A percentile compares a stretch with the other conserved stretches of the same genome.
Conservation (phyloP, 2,113 vertebrate species). For the Hipposideros armiger region DNA sequence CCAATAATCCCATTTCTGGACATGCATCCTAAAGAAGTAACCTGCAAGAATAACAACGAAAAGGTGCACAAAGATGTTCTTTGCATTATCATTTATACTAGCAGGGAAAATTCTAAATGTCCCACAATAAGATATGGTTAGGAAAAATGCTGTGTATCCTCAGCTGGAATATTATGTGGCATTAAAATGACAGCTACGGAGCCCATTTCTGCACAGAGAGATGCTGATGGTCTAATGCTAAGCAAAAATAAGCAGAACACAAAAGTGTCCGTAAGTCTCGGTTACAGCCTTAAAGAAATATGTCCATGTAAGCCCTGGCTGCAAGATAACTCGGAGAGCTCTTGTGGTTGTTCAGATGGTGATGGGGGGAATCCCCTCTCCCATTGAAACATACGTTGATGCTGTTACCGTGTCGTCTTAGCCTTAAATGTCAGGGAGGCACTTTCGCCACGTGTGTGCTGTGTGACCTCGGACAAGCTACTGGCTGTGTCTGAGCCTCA, state of each 20-base stretch:
- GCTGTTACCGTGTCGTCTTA: rapidly evolving
- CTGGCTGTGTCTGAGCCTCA: not conserved
- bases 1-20: not conserved
- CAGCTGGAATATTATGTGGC: rapidly evolving
- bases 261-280: not conserved
- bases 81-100: not conserved
- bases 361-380: too few relatives aligned
- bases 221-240: not conserved
- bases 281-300: not conserved
- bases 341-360: not conserved
- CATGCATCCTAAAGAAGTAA: not conserved
- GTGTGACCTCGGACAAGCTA: not conserved
- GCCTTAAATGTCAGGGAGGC: not conserved
- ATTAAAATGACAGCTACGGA: rapidly evolving
- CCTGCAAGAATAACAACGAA: rapidly evolving
- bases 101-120: rapidly evolving
- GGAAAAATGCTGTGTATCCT: not conserved
- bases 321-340: not conserved
- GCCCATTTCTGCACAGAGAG: not conserved
- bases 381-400: not conserved
- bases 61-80: not conserved
- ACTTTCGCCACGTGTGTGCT: not conserved
- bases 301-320: not conserved
- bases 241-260: not conserved
- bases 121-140: rapidly evolving